Conservation (phyloP, 2,113 vertebrate species). For the Emydocephalus ijimae region DNA sequence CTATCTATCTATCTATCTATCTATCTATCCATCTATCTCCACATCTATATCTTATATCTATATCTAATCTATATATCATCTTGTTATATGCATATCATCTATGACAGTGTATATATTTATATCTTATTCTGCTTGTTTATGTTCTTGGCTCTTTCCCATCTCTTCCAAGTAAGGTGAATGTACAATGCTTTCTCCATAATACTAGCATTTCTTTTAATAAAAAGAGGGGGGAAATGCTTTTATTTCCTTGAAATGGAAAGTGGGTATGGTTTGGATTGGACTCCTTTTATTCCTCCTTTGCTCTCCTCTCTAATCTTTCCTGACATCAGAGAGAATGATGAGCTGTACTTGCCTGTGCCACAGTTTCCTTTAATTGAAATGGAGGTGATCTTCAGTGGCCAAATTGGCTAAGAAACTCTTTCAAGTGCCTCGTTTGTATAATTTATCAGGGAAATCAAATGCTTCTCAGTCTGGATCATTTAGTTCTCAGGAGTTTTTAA, state of each 20-base stretch:
- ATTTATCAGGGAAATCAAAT: slow-evolving; percentile 68
- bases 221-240: neutral
- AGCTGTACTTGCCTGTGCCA: slow-evolving; percentile 59
- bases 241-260: neutral
- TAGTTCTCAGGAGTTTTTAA: slow-evolving; percentile 66
- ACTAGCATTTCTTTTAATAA: neutral
- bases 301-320: slow-evolving; percentile 58
- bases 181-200: neutral
- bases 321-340: slow-evolving; percentile 66
- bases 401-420: slow-evolving; percentile 68
- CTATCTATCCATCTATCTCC: too few species aligned
- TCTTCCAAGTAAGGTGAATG: neutral
- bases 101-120: neutral
- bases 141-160: neutral
- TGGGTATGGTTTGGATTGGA: slow-evolving; percentile 37
- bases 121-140: neutral
- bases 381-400: slow-evolving; percentile 58
- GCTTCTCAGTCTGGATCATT: slow-evolving; percentile 69
- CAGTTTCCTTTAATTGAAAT: slow-evolving; percentile 73
- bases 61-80: too few species aligned
- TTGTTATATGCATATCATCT: too few species aligned
- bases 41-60: too few species aligned
- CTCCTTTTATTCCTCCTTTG: slow-evolving; percentile 38
- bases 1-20: too few species aligned
- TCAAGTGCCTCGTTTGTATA: slow-evolving; percentile 69